phyloP scores from a whole-genome alignment of 1,140 invertebrate species.

The Lethrus apterus region DNA sequence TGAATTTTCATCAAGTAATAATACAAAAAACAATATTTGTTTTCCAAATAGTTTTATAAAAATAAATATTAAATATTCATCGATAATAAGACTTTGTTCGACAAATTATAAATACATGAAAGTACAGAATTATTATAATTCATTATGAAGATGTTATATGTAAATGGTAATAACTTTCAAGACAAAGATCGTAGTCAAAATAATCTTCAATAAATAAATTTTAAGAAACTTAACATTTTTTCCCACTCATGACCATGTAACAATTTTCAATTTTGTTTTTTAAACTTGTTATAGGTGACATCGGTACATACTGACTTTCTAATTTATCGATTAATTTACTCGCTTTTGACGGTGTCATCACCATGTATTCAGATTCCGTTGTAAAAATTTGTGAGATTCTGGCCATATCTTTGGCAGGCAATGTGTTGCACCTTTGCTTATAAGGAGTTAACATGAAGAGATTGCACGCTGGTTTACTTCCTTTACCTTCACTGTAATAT shows the following conservation, averaged over 20 bases:
- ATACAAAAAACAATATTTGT: too few species aligned
- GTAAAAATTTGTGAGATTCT: conserved; percentile 31
- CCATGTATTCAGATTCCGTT: conserved; percentile 31
- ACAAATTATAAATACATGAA: too few species aligned
- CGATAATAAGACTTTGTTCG: too few species aligned
- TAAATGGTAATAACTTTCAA: too few species aligned
- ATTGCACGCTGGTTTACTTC: too few species aligned
- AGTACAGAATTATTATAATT: too few species aligned
- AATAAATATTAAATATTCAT: too few species aligned
- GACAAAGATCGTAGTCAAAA: too few species aligned
- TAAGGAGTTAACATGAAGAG: conserved; percentile 17
- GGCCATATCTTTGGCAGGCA: conserved; percentile 31
- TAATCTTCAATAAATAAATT: too few species aligned
- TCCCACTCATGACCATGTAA: conserved; percentile 33
- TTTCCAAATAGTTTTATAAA: too few species aligned
- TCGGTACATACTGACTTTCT: conserved; percentile 33
- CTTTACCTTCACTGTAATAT: background rate
- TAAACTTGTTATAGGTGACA: conserved; percentile 28
- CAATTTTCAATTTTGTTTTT: conserved; percentile 30
- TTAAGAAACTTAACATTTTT: conserved; percentile 18
- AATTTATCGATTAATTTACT: conserved; percentile 8
- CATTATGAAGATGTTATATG: too few species aligned
- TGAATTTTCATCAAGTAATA: too few species aligned
- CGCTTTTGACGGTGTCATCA: conserved; percentile 28
- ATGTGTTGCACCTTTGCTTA: conserved; percentile 30